phyloP scores from a whole-genome alignment of 2,113 vertebrate species.

The Acrocephalus arundinaceus region DNA sequence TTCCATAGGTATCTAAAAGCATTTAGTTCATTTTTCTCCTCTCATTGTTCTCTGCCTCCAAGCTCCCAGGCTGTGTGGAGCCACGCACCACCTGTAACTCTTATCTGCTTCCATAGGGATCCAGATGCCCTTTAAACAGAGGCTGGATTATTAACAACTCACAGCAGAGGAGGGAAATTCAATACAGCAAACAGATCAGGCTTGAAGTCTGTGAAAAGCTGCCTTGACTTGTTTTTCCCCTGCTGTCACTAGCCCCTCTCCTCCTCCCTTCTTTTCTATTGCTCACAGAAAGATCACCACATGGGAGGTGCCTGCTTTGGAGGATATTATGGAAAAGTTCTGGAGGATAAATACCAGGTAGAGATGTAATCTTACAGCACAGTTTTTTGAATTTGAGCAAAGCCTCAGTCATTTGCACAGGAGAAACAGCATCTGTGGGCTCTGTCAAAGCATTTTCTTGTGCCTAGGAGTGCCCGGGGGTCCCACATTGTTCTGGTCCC shows the following conservation, averaged over 20 bases:
- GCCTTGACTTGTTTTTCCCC: neutral
- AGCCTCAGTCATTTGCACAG: neutral
- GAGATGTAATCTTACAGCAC: neutral
- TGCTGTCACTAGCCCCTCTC: neutral
- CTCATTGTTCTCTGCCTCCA: neutral
- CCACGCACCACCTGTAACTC: neutral
- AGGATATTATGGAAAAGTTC: neutral
- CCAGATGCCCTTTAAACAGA: neutral
- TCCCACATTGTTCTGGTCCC: neutral
- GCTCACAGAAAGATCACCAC: neutral
- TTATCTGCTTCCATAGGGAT: neutral
- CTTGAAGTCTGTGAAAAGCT: neutral
- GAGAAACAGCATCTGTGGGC: neutral
- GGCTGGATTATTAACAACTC: neutral
- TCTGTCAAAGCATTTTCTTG: neutral
- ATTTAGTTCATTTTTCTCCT: neutral
- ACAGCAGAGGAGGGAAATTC: neutral
- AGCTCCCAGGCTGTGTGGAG: neutral
- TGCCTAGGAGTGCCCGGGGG: neutral
- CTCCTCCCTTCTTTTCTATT: neutral
- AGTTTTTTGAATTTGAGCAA: neutral
- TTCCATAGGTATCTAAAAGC: neutral
- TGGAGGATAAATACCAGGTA: neutral
- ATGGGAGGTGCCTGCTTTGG: accelerated
- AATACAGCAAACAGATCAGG: neutral